Base-by-base conservation (phyloP, 2,888 invertebrate genomes). In the Laspeyria flexula region DNA sequence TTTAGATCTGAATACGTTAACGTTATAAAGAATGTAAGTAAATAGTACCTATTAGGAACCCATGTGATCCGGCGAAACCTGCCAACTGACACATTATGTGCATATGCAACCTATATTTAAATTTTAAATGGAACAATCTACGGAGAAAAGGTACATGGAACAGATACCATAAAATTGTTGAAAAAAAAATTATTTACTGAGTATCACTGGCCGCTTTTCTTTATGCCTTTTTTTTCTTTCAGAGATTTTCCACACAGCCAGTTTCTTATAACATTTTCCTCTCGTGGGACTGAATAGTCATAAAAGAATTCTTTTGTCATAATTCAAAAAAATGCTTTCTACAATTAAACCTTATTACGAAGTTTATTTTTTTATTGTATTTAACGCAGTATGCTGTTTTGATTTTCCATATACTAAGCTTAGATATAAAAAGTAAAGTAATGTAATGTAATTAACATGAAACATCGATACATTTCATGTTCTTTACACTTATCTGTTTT, bases 171-270 rank as follows among this genome's bases (percentile, higher is more conserved):
- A 23, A 38, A 44, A 15, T 44, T 29, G 21, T 38, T 23, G 15
- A 25, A 43, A 38, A 45, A 23, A 31, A 15, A 38, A 38, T 34
- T 34, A 42, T 44, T 42, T 47, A 43, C 29, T 30, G 11, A 49
- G 43, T 33, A 39, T 46, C 38, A 29, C 53, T 50, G 44, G 57
- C 9, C 38, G 31, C 15, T 31, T 45, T 29, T 29, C 27, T 10
- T 38, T 30, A 30, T 21, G n/a, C n/a, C 23, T 45, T 38, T 31
- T 31, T 38, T 31, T 23, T 0, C 31, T 31, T 13, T 10, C 1
- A 15, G 31, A 38, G 25, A 15, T 38, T 38, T 25, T 35, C n/a
- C 37, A 37, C 3, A 23, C 18, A 5, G 25, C n/a, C 15, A 13
- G 15, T 38, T 39, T 25, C 16, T 21, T 31, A 38, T 12, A 37